Base-by-base conservation (phyloP, 2,888 invertebrate genomes). In the Aphodius granarius region DNA sequence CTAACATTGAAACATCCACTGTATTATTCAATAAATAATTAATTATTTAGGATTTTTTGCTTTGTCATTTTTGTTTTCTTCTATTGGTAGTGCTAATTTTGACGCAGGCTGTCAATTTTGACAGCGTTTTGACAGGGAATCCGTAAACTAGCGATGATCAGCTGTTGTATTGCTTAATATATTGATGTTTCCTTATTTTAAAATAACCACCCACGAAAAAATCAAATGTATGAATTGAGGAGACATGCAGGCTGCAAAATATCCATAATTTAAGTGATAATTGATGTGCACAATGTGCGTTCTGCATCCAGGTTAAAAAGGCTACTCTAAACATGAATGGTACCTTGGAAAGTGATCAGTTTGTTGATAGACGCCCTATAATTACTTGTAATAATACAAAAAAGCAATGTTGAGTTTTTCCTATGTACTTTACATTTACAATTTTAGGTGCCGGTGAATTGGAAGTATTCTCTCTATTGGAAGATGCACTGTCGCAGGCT, bases 381-480 rank as follows among this genome's bases (percentile, higher is more conserved):
- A 89, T 94, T 87, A 93, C 94, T 88, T 94, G 94, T 93, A 89
- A 89, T 43, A 43, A 43, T 13, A 43, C n/a, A n/a, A n/a, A n/a
- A n/a, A n/a, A n/a, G n/a, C n/a, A n/a, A n/a, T n/a, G n/a, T 16
- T 71, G 63, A 63, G 6, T 66, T 63, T 15, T n/a, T n/a, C n/a
- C n/a, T n/a, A n/a, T n/a, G n/a, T n/a, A n/a, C n/a, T n/a, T n/a
- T n/a, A n/a, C n/a, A n/a, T n/a, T n/a, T n/a, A n/a, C n/a, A n/a
- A n/a, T n/a, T 81, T 65, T 78, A 85, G 86, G 94, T 90, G 93
- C 94, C 82, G 97, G 97, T 79, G 95, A 96, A 86, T 91, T 93
- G 87, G 93, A 93, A 82, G 90, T 97, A 78, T 97, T 97, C 88
- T 92, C 93, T 80, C 92, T 93, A n/a, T 88, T 97, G 83, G 94